Percentiles rank a stretch among this genome's conserved stretches.
Conservation (phyloP, 2,113 vertebrate species). For the Apodemus sylvaticus region DNA sequence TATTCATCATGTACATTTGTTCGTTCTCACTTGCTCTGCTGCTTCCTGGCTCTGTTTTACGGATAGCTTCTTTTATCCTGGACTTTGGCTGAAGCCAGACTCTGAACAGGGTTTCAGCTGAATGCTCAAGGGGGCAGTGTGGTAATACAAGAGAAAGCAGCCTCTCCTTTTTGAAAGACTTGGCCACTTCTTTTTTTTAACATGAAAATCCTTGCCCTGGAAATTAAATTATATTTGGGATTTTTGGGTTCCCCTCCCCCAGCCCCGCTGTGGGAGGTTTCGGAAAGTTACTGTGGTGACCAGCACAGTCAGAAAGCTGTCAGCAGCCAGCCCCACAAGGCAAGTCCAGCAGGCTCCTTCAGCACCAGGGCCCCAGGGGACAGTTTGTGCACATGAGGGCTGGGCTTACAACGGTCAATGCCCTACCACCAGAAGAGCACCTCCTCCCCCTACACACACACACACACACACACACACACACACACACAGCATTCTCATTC, state of each 20-base stretch:
- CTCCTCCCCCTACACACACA: background rate
- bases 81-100: rapidly evolving
- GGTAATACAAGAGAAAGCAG: constrained; percentile 72
- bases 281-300: constrained; percentile 81
- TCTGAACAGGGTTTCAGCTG: constrained; percentile 5
- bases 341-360: constrained; percentile 50
- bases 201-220: constrained; percentile 75
- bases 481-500: background rate
- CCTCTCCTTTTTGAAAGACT: constrained; percentile 56
- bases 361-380: constrained; percentile 31
- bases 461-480: background rate
- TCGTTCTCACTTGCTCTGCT: background rate
- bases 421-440: background rate
- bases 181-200: constrained; percentile 66
- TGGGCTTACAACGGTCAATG: background rate
- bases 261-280: constrained; percentile 76
- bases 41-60: background rate
- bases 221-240: constrained; percentile 80
- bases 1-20: background rate
- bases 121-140: constrained; percentile 86
- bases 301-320: constrained; percentile 63
- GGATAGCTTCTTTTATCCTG: rapidly evolving
- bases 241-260: constrained; percentile 78
- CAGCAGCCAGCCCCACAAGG: constrained; percentile 54
- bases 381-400: background rate